phyloP scores from a whole-genome alignment of 2,797 vertebrate genomes.

The Lepilemur ruficaudatus region DNA sequence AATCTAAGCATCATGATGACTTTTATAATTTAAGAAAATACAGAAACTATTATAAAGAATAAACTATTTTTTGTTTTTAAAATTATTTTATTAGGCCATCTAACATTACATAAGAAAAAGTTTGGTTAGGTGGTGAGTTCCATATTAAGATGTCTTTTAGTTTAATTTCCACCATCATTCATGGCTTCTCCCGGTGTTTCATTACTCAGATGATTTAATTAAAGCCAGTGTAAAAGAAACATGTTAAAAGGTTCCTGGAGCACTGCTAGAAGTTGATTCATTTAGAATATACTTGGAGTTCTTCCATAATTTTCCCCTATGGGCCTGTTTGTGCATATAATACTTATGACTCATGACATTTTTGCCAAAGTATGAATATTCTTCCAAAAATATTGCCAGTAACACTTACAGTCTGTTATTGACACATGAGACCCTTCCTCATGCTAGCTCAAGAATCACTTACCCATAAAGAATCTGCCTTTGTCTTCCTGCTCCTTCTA shows the following conservation, averaged over 20 bases:
- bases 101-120: background rate
- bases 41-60: background rate
- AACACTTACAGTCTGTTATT: background rate
- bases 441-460: background rate
- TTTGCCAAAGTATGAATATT: conserved; percentile 31
- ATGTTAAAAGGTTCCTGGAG: conserved; percentile 29
- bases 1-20: background rate
- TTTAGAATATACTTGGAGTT: conserved; percentile 37
- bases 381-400: conserved; percentile 13
- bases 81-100: background rate
- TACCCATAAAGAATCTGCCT: background rate
- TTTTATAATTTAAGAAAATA: conserved; percentile 10
- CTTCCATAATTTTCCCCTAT: conserved; percentile 29
- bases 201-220: conserved; percentile 40
- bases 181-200: background rate
- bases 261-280: background rate
- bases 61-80: background rate
- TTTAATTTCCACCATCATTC: conserved; percentile 20
- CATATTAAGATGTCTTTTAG: background rate
- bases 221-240: background rate
- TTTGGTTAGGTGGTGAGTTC: background rate
- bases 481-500: background rate
- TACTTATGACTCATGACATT: conserved; percentile 27
- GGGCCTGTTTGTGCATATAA: conserved; percentile 11
- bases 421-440: background rate